Evolutionary conservation across 1,140 invertebrate species (phyloP).

Genomic region (Zaprionus capensis): DNA sequence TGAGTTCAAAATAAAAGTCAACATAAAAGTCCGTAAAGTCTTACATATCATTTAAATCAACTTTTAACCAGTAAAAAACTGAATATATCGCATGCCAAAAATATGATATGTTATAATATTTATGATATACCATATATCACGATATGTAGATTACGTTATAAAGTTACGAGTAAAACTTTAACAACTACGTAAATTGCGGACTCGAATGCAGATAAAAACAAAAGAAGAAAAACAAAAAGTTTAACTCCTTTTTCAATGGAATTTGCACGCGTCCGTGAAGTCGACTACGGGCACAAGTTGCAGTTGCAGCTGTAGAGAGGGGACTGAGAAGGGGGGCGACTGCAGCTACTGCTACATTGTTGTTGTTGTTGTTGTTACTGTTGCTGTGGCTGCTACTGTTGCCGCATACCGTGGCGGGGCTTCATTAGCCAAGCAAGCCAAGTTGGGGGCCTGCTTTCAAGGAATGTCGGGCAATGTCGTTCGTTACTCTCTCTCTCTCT

Average conservation of each 20-base stretch:
- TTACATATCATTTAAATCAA: no score
- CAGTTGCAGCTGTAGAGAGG: neutral
- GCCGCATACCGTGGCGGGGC: constrained; percentile 36
- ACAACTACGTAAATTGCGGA: constrained; percentile 65
- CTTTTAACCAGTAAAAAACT: no score
- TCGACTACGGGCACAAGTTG: constrained; percentile 10
- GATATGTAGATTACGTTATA: neutral
- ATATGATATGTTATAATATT: neutral
- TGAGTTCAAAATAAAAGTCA: neutral
- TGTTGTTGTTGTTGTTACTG: constrained; percentile 4
- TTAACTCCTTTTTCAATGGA: constrained; percentile 67
- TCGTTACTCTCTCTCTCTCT: constrained; percentile 64
- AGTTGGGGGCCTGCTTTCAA: constrained; percentile 23
- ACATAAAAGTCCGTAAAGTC: neutral
- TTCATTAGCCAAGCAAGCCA: constrained; percentile 58
- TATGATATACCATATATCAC: neutral
- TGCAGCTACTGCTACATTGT: constrained; percentile 27
- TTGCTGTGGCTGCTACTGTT: constrained; percentile 11
- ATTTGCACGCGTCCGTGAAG: constrained; percentile 76
- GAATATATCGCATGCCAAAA: neutral
- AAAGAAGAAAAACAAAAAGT: constrained; percentile 37
- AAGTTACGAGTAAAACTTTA: constrained; percentile 20
- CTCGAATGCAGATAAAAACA: constrained; percentile 61
- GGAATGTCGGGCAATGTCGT: constrained; percentile 80
- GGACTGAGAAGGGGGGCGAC: neutral